These are phyloP conservation scores for Mesoclemmys tuberculata DNA, from an alignment of 2,113 vertebrate species.

Conservation along the genomic window DNA sequence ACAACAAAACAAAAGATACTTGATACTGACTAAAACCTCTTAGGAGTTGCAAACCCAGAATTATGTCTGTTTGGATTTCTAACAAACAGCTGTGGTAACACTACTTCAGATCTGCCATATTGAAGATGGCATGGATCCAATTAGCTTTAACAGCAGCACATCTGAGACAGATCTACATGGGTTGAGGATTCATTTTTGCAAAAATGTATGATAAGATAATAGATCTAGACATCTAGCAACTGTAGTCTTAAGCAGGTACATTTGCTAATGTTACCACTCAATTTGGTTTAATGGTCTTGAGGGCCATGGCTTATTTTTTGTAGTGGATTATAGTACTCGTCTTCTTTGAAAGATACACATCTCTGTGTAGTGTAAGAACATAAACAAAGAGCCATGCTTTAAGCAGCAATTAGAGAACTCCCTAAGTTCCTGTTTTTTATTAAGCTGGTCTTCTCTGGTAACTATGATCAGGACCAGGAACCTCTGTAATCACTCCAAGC, in stretches of 20 bases:
- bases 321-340: neutral
- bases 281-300: neutral
- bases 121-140: neutral
- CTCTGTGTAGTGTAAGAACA: neutral
- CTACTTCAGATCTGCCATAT: neutral
- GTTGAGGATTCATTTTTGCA: neutral
- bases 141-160: neutral
- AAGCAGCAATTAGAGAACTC: neutral
- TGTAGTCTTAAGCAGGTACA: neutral
- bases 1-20: neutral
- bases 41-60: neutral
- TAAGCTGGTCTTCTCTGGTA: neutral
- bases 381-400: neutral
- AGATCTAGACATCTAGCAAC: neutral
- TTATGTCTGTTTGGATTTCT: constrained; percentile 12
- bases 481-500: neutral
- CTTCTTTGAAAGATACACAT: neutral
- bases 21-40: neutral
- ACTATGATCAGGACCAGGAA: neutral
- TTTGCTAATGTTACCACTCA: neutral
- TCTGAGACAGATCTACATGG: neutral
- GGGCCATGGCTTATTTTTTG: neutral
- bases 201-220: neutral
- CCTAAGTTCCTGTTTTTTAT: neutral
- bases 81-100: neutral